Percentiles rank a stretch among this genome's conserved stretches.
Conservation (phyloP, 2,113 vertebrate species). For the Xenus cinereus region DNA sequence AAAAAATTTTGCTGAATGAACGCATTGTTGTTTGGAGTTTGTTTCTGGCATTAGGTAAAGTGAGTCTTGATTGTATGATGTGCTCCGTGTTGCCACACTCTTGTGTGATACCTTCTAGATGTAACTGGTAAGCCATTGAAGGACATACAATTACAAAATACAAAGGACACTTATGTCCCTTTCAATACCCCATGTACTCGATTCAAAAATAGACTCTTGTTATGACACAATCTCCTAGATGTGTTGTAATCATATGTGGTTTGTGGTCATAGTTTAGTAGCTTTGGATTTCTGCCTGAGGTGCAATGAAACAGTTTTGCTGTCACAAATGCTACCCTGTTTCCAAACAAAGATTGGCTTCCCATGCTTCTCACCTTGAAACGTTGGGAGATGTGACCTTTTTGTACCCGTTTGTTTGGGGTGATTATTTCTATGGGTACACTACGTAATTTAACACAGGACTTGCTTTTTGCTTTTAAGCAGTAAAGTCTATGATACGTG, state of each 20-base stretch:
- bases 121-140: background rate
- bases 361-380: background rate
- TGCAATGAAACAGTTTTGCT: background rate
- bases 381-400: background rate
- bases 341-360: conserved; percentile 7
- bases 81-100: background rate
- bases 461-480: background rate
- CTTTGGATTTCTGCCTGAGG: background rate
- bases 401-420: background rate
- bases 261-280: conserved; percentile 22
- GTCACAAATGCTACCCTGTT: conserved; percentile 18
- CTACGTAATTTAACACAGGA: background rate
- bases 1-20: background rate
- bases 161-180: background rate
- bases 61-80: background rate
- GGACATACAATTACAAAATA: background rate
- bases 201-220: background rate
- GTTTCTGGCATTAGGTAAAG: background rate
- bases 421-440: background rate
- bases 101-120: conserved; percentile 13
- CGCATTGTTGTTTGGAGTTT: background rate
- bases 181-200: background rate
- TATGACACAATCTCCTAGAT: background rate
- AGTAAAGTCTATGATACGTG: background rate
- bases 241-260: background rate